Conservation (phyloP, 2,797 vertebrate genomes). For the Pristis pectinata region DNA sequence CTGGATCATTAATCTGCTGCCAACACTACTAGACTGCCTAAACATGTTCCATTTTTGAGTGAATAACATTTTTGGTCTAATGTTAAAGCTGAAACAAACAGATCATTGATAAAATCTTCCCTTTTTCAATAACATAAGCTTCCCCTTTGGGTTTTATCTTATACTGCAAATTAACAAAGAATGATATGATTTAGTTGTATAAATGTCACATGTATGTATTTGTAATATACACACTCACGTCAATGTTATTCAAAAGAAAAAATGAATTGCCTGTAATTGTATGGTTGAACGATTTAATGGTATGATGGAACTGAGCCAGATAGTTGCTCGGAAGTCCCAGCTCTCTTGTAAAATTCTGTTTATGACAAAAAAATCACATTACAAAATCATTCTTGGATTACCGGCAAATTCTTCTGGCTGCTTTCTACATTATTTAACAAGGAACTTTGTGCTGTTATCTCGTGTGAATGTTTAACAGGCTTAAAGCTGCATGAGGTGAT, state of each 20-base stretch:
- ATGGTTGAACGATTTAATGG: background rate
- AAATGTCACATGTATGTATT: background rate
- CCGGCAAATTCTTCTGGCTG: background rate
- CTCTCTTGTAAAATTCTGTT: background rate
- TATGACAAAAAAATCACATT: background rate
- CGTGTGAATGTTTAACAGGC: conserved; percentile 23
- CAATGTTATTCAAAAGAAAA: background rate
- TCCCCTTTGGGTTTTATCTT: background rate
- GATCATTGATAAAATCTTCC: background rate
- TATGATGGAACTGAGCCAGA: background rate
- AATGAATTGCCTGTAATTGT: background rate
- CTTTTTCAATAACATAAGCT: background rate
- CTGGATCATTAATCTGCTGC: background rate
- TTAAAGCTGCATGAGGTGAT: conserved; percentile 1
- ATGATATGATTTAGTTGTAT: background rate
- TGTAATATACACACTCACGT: background rate
- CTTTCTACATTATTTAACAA: background rate
- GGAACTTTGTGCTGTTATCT: conserved; percentile 13
- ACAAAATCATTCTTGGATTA: conserved; percentile 12
- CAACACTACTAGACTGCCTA: background rate
- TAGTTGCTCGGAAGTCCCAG: background rate
- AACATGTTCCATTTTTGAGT: background rate
- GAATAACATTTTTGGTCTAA: background rate
- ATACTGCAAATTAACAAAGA: background rate
- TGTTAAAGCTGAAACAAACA: background rate